Evolutionary conservation across 2,888 invertebrate genomes (phyloP).

Genomic region (Drosophila anomalata): DNA sequence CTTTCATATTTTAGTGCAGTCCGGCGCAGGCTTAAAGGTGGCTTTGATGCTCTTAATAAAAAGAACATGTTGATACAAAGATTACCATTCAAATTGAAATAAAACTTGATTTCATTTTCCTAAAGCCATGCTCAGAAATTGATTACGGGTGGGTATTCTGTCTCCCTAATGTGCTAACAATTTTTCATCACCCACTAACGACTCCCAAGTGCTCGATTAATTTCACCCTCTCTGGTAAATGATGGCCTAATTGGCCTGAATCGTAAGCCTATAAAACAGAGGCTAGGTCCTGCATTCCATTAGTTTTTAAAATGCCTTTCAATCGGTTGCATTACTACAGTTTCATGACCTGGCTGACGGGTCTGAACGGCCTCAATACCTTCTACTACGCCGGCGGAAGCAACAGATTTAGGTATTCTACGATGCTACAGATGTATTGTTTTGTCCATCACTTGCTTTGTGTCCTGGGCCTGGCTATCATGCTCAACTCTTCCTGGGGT

Average conservation of each 20-base stretch:
- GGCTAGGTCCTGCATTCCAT: neutral
- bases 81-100: neutral
- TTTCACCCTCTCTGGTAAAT: slow-evolving; percentile 9
- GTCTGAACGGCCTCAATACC: slow-evolving; percentile 33
- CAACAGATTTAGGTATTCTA: neutral
- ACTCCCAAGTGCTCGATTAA: slow-evolving; percentile 11
- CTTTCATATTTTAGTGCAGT: slow-evolving; percentile 13
- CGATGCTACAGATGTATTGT: slow-evolving; percentile 14
- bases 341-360: slow-evolving; percentile 19
- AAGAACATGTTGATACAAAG: neutral
- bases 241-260: slow-evolving; percentile 18
- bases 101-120: neutral
- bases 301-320: slow-evolving; percentile 14
- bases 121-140: neutral
- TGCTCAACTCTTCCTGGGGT: slow-evolving; percentile 17
- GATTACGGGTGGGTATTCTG: neutral
- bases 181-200: slow-evolving; percentile 19
- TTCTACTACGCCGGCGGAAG: slow-evolving; percentile 6
- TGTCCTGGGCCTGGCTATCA: slow-evolving; percentile 5
- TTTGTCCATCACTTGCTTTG: slow-evolving; percentile 27
- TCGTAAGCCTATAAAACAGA: slow-evolving; percentile 14
- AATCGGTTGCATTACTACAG: slow-evolving; percentile 9
- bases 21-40: neutral
- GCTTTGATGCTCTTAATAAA: neutral
- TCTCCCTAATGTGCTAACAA: slow-evolving; percentile 8